Base-by-base conservation (phyloP, 1,140 invertebrate genomes). In the Xylocopa sonorina region DNA sequence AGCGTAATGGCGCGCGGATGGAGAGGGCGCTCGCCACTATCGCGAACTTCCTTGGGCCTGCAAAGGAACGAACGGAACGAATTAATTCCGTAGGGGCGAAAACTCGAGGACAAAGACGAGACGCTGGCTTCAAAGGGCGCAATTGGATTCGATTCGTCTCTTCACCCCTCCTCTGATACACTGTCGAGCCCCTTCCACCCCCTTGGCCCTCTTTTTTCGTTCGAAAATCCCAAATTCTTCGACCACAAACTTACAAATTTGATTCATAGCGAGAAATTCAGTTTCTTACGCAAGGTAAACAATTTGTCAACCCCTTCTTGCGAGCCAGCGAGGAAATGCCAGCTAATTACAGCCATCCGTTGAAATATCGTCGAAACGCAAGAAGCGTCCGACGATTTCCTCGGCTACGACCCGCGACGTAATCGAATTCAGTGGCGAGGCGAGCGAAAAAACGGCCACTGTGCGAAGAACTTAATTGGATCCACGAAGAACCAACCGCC, bases 31-130 rank as follows among this genome's bases (percentile, higher is more conserved):
- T 53, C 50, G 77, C 79, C 57, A 71, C 77, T 58, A 86, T 89
- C 85, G 78, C 73, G 32, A 76, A 81, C 81, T 79, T 84, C 69
- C 78, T 75, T 79, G 79, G 67, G 76, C 73, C 63, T 41, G 46
- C 27, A 66, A 60, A 80, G 63, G 57, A 84, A 80, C 69, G 83
- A 88, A 80, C 67, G 83, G 81, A 85, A 88, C 84, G 81, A 89
- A 90, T 89, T 90, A 88, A 88, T 90, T 90, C 64, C 72, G 82
- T 85, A 88, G 84, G 86, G 87, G 86, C 81, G 88, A 84, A 86
- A 88, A 83, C 83, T 82, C 60, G 72, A 75, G 87, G 77, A 89
- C 88, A 90, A 90, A 90, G 89, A 80, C 81, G 63, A 62, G 81
- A 83, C 68, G 81, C 80, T 77, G 84, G 66, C 87, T 85, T 88